Conservation (phyloP, 2,888 invertebrate species). For the Sussaba pulchella region DNA sequence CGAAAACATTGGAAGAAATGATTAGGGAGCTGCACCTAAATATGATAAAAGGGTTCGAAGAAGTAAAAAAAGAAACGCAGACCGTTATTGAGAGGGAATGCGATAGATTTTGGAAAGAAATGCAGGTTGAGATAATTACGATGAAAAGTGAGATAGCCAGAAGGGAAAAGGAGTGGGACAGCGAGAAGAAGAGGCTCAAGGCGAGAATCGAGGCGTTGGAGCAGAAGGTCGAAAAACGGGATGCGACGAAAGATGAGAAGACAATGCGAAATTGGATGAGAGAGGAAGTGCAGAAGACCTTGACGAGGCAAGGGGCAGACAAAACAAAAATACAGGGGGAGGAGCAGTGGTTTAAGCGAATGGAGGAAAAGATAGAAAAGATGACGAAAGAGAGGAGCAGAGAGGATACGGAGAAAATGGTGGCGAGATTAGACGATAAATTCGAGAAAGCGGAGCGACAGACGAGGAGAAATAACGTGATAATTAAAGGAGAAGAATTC, state of each 20-base stretch:
- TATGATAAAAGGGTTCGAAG: too few relatives aligned
- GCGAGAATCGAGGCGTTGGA: neutral
- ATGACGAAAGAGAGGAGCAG: constrained; percentile 13
- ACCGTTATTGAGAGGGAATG: neutral
- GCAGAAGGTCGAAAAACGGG: neutral
- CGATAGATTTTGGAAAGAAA: constrained; percentile 38
- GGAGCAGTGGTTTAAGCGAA: constrained; percentile 9
- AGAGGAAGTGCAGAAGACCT: neutral
- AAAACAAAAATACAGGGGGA: neutral
- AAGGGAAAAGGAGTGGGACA: neutral
- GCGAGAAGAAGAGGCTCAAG: neutral
- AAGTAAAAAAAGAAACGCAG: constrained; percentile 4
- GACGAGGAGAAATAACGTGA: constrained; percentile 4
- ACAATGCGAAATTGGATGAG: neutral
- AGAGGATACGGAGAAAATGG: neutral
- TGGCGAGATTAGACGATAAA: neutral
- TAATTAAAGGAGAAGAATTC: neutral
- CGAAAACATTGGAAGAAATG: too few relatives aligned
- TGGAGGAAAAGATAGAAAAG: constrained; percentile 12
- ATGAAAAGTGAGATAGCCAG: neutral
- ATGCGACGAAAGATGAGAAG: neutral
- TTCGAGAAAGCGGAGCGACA: constrained; percentile 13
- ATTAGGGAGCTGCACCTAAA: too few relatives aligned
- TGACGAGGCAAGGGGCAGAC: too few relatives aligned
- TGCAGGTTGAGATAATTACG: neutral